Evolutionary conservation across 2,113 vertebrate species (phyloP).

Genomic region (Laticauda laticaudata): DNA sequence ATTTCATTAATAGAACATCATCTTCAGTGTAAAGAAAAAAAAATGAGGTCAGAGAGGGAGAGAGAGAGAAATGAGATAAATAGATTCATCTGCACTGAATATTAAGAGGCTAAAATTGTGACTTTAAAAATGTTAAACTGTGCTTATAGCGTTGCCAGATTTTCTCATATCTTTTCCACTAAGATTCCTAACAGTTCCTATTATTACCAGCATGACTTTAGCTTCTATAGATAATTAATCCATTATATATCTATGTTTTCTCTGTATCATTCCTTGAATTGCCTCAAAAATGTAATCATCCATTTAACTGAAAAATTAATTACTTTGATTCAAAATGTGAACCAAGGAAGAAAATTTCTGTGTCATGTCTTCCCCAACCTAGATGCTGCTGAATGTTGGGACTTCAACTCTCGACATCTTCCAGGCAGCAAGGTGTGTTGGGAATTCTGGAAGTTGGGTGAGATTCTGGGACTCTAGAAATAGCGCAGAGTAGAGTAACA

Average conservation of each 20-base stretch:
- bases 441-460: neutral
- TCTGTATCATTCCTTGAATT: neutral
- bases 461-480: neutral
- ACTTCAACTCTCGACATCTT: neutral
- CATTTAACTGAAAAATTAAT: slow-evolving; percentile 24
- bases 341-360: slow-evolving; percentile 1
- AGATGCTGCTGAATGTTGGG: neutral
- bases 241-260: neutral
- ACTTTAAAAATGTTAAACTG: neutral
- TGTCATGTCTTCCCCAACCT: neutral
- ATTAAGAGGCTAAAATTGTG: neutral
- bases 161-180: neutral
- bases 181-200: neutral
- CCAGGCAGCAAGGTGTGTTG: neutral
- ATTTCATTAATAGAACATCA: neutral
- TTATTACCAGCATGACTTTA: slow-evolving; percentile 13
- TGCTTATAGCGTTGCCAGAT: neutral
- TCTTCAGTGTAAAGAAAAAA: neutral
- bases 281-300: neutral
- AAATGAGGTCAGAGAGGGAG: neutral
- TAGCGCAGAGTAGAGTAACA: neutral
- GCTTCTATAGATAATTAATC: slow-evolving; percentile 17
- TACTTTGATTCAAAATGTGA: neutral
- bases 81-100: neutral
- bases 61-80: neutral